Base-by-base conservation (phyloP, 2,888 invertebrate genomes). In the Cantharis flavilabris region DNA sequence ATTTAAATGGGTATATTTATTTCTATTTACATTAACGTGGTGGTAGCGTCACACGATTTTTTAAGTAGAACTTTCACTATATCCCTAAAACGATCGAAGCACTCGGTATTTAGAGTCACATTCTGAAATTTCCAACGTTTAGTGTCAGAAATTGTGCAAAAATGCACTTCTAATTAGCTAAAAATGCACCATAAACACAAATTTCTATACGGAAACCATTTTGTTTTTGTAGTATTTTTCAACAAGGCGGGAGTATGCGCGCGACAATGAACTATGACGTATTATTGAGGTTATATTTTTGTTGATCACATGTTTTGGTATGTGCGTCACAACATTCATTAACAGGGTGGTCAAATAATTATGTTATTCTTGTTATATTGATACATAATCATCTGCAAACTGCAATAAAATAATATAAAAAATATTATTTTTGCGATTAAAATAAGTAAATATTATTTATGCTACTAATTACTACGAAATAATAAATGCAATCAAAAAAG, bases 181-280 rank as follows among this genome's bases (percentile, higher is more conserved):
- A 86, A 86, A 86, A 86, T 84, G 84, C 84, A 86, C 84, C 82
- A 84, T 86, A 87, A 87, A 87, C 86, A 86, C 85, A 86, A 83
- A 85, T 83, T 80, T 82, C 81, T 83, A 84, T 74, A 83, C 71
- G 83, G 87, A 83, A 87, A 88, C 88, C 88, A 88, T 88, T 87
- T 88, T 88, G 88, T 87, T 88, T 88, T 87, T 85, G 82, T 85
- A 82, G 81, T 83, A 81, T 83, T 84, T 82, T 82, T 82, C 81
- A 79, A 77, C 77, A 79, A 67, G 73, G 73, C 76, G 76, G 73
- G 76, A 76, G 78, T 23, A 23, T 74, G 64, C 72, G 78, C 78
- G 78, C 78, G 77, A 69, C 72, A 64, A 64, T 18, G 26, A 16
- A 62, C 13, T 14, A 28, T 62, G 62, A 62, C 65, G 65, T 26